Evolutionary conservation across 2,113 vertebrate genomes (phyloP).

Genomic region (Paracanthobrama guichenoti): DNA sequence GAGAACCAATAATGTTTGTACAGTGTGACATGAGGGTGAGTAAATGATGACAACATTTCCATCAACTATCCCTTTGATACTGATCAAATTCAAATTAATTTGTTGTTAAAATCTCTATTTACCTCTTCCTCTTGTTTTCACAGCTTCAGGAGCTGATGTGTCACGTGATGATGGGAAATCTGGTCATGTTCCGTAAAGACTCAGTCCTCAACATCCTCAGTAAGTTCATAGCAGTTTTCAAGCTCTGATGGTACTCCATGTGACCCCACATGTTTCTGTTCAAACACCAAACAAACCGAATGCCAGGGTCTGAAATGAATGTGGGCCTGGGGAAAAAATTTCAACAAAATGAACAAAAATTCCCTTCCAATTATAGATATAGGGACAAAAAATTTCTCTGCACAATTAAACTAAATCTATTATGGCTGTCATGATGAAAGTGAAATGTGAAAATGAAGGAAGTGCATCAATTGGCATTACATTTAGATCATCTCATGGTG

Average conservation of each 20-base stretch:
- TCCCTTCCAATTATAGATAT: not conserved
- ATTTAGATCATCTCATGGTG: not conserved
- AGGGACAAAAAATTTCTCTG: not conserved
- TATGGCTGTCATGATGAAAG: not conserved
- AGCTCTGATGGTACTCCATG: not conserved
- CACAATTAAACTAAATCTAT: not conserved
- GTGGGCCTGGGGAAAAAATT: not conserved
- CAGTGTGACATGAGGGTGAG: not conserved
- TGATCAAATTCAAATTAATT: not conserved
- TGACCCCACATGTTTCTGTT: not conserved
- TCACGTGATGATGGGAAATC: constrained; percentile 97
- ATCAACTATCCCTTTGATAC: not conserved
- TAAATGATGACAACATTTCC: not conserved
- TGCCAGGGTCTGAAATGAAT: not conserved
- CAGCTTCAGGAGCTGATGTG: constrained; percentile 97
- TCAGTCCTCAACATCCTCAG: constrained; percentile 96
- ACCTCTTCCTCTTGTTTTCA: not conserved
- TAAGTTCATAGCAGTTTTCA: constrained; percentile 69
- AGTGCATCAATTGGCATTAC: no score
- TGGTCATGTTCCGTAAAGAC: constrained; percentile 97
- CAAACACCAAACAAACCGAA: not conserved
- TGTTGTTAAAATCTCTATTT: not conserved
- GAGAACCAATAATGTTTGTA: not conserved
- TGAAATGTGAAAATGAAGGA: not conserved
- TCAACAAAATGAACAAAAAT: not conserved